These are phyloP conservation scores for Pandion haliaetus DNA, from an alignment of 2,113 vertebrate genomes.

Conservation along the genomic window DNA sequence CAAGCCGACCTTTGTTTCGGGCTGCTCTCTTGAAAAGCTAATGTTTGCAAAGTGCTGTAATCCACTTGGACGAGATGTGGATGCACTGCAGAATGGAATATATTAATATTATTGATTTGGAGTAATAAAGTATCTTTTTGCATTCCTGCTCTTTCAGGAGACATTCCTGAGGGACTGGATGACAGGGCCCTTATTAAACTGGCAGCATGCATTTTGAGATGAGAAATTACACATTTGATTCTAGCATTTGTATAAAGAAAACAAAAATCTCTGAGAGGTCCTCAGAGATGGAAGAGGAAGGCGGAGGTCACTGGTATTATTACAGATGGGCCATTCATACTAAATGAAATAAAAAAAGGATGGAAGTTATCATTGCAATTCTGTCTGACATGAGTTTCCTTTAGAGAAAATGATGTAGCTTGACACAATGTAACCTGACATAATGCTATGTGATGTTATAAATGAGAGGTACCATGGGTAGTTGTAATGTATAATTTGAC, in stretches of 20 bases:
- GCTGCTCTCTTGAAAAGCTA: background rate
- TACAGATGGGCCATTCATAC: background rate
- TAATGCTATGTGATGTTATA: background rate
- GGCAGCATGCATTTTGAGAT: background rate
- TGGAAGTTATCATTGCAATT: background rate
- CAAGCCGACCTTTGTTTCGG: background rate
- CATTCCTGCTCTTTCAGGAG: constrained; percentile 21
- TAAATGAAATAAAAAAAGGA: background rate
- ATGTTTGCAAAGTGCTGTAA: background rate
- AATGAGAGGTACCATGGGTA: background rate
- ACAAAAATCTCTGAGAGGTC: background rate
- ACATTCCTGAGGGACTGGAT: background rate
- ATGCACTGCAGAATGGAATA: background rate
- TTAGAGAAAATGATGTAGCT: background rate
- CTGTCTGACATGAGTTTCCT: background rate
- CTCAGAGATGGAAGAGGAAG: background rate
- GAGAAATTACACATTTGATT: constrained; percentile 1
- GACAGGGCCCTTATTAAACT: constrained; percentile 50
- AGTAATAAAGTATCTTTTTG: constrained; percentile 18
- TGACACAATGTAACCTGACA: background rate
- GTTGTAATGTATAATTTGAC: constrained; percentile 19
- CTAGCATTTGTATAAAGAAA: constrained; percentile 20
- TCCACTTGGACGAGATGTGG: background rate
- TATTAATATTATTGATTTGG: constrained; percentile 15
- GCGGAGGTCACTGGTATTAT: background rate